Base-by-base conservation (phyloP, 2,888 invertebrate species). In the Hypomecis atomaria region DNA sequence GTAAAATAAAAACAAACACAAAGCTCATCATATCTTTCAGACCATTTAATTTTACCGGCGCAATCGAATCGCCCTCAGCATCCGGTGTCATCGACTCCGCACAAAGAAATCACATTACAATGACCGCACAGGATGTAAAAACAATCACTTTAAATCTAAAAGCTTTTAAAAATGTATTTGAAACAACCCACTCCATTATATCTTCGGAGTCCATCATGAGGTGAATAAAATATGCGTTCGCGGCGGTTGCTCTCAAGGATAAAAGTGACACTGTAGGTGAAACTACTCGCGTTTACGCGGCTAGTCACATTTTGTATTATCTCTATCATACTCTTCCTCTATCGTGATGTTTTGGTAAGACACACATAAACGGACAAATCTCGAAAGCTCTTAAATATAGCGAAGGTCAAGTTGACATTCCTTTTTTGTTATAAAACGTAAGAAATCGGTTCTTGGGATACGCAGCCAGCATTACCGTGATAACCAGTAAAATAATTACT, bases 111-210 rank as follows among this genome's bases (percentile, higher is more conserved):
- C 11, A 10, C 37, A 57, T 57, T 57, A 57, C 57, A 57, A 57
- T 47, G n/a, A 33, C 38, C 53, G 37, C 34, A 54, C 54, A 43
- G 54, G 56, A 57, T 57, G 57, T 45, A 45, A 55, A 52, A 52
- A 52, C 44, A 40, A 58, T 42, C 49, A 11, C 23, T 58, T 58
- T 55, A 45, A 45, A 49, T 48, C 13, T 33, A 49, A 58, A 58
- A 58, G 58, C 58, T 48, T 57, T 58, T 56, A 11, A 47, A 57
- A 55, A 55, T 55, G 44, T 44, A 55, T 44, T 49, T n/a, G 48
- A 42, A 48, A 6, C 45, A 49, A 42, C 48, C 42, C 34, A 42
- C 58, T 58, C 40, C 33, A 49, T 57, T 48, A 44, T 37, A 45
- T 48, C 40, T 34, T 48, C 9, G 6, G 47, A 40, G 58, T 42